Conservation (phyloP, 2,888 invertebrate genomes). For the Fragum sueziense region DNA sequence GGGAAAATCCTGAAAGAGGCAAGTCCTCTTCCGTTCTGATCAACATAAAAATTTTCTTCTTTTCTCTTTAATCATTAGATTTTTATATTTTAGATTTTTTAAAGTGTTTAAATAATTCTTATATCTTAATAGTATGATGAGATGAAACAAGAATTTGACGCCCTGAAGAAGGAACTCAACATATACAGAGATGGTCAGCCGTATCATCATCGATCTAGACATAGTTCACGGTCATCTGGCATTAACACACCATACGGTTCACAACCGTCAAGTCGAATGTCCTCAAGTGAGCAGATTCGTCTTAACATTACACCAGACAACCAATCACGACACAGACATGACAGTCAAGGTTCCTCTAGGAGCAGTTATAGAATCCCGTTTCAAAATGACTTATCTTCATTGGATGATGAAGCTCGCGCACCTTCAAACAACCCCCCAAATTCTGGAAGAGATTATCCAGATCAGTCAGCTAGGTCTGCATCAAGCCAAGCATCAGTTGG, state of each 20-base stretch:
- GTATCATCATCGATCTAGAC: not conserved
- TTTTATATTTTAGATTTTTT: not conserved
- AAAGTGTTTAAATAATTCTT: not conserved
- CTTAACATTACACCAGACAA: not conserved
- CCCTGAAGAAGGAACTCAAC: not conserved
- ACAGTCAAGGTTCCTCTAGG: not conserved
- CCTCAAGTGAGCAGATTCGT: not conserved
- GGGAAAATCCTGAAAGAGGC: no score
- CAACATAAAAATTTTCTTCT: no score
- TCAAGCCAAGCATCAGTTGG: not conserved
- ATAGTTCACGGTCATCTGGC: conserved; percentile 1
- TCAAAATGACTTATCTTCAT: not conserved
- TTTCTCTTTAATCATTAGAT: no score
- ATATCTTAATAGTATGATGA: not conserved
- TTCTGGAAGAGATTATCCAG: not conserved
- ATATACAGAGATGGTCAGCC: not conserved
- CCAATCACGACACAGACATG: not conserved
- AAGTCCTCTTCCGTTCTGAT: no score
- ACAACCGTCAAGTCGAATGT: not conserved
- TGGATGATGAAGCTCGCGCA: not conserved
- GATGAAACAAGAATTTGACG: not conserved
- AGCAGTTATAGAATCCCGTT: not conserved
- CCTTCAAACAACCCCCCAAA: not conserved
- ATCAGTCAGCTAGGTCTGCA: not conserved
- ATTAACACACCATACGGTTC: not conserved